Evolutionary conservation across 1,140 invertebrate genomes (phyloP).

Genomic region (Metaphire vulgaris): DNA sequence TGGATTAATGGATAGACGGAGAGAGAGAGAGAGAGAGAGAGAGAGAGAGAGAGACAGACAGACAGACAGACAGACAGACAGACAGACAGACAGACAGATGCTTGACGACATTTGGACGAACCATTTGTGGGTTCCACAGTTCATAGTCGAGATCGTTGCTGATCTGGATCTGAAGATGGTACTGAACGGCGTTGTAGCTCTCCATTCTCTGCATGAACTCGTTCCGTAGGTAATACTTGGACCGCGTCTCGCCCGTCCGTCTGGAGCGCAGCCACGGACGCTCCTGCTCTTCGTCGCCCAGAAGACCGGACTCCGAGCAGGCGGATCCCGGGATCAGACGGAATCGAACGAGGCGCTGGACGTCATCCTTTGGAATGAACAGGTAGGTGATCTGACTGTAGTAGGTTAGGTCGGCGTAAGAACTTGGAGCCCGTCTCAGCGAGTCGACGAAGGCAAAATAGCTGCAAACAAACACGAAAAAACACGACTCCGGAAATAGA

Average conservation of each 20-base stretch:
- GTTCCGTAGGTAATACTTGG: slow-evolving; percentile 12
- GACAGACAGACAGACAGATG: no score
- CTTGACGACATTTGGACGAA: no score
- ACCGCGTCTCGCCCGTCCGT: neutral
- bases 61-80: no score
- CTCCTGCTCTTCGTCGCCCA: slow-evolving; percentile 21
- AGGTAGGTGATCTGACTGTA: slow-evolving; percentile 23
- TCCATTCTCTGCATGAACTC: slow-evolving; percentile 23
- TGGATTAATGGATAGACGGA: no score
- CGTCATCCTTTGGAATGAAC: slow-evolving; percentile 21
- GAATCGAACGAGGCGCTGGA: slow-evolving; percentile 8
- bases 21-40: no score
- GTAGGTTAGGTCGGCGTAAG: slow-evolving; percentile 23
- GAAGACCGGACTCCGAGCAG: neutral
- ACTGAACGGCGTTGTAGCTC: slow-evolving; percentile 7
- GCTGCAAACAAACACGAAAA: slow-evolving; percentile 15
- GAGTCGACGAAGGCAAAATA: slow-evolving; percentile 22
- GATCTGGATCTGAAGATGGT: slow-evolving; percentile 23
- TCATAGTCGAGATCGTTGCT: slow-evolving; percentile 3
- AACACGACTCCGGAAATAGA: no score
- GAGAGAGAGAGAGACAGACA: no score
- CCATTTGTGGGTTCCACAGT: slow-evolving; percentile 24
- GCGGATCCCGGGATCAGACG: slow-evolving; percentile 8
- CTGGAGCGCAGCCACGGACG: slow-evolving; percentile 8
- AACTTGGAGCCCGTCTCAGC: slow-evolving; percentile 15